Conservation (phyloP, 2,113 vertebrate species). For the Clarias magur region DNA sequence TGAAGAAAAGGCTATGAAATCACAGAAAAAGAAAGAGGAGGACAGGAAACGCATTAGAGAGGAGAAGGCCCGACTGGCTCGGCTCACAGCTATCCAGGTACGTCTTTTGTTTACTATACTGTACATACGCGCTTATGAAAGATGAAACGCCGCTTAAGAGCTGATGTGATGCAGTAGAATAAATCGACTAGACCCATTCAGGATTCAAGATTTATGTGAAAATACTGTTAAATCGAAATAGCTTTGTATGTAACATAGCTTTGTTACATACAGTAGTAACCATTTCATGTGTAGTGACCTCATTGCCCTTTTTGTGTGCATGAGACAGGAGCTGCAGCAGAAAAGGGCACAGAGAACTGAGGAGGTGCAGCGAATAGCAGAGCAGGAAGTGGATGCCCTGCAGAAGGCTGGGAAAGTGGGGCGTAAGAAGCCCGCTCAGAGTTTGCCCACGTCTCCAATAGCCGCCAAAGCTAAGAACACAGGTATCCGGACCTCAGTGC, state of each 20-base stretch:
- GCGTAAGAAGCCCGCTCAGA: constrained; percentile 66
- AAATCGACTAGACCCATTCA: background rate
- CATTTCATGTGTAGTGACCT: background rate
- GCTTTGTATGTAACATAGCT: too few relatives aligned
- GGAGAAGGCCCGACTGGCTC: constrained; percentile 84
- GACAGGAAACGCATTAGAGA: constrained; percentile 83
- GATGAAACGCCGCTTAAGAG: background rate
- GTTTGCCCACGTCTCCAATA: constrained; percentile 42
- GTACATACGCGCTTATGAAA: background rate
- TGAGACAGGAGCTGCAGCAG: constrained; percentile 83
- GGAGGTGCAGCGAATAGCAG: constrained; percentile 58
- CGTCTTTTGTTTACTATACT: background rate
- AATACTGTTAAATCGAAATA: background rate
- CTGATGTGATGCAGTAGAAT: background rate
- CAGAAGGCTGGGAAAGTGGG: constrained; percentile 62
- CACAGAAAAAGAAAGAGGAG: constrained; percentile 71
- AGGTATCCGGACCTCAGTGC: constrained; percentile 62
- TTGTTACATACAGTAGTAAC: background rate
- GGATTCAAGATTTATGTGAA: background rate
- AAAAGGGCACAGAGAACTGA: constrained; percentile 75
- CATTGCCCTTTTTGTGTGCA: constrained; percentile 1
- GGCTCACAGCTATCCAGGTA: constrained; percentile 85
- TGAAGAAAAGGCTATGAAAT: constrained; percentile 65
- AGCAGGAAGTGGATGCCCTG: constrained; percentile 60
- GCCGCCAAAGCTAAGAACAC: constrained; percentile 78